Evolutionary conservation across 2,888 invertebrate species (phyloP).

Genomic region (Cecidostiba fungosa): DNA sequence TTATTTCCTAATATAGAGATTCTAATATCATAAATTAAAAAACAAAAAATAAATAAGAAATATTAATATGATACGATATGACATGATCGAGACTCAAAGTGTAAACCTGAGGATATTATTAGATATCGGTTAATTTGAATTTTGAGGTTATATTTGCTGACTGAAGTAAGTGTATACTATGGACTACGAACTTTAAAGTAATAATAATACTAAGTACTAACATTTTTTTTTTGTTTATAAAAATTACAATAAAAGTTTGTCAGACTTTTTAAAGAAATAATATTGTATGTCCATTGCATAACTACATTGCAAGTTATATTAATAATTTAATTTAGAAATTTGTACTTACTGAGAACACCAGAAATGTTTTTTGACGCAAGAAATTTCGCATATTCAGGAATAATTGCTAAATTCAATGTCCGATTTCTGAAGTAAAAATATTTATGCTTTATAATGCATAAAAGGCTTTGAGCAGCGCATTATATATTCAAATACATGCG

Average conservation of each 20-base stretch:
- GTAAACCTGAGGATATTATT: too few species aligned
- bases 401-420: slow-evolving; percentile 77
- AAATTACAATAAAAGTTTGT: too few species aligned
- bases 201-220: background rate
- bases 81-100: too few species aligned
- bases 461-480: background rate
- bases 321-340: background rate
- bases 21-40: too few species aligned
- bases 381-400: slow-evolving; percentile 85
- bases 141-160: too few species aligned
- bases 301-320: background rate
- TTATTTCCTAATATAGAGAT: too few species aligned
- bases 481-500: background rate
- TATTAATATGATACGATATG: too few species aligned
- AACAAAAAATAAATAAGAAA: background rate
- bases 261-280: background rate
- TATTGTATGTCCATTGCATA: background rate
- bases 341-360: slow-evolving; percentile 80
- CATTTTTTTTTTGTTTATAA: too few species aligned
- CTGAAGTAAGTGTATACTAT: too few species aligned
- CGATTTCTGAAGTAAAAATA: slow-evolving; percentile 58
- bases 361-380: slow-evolving; percentile 84
- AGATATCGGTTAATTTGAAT: too few species aligned
- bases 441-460: background rate
- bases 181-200: too few species aligned